Conservation (phyloP, 2,797 vertebrate genomes). For the Platalea minor region DNA sequence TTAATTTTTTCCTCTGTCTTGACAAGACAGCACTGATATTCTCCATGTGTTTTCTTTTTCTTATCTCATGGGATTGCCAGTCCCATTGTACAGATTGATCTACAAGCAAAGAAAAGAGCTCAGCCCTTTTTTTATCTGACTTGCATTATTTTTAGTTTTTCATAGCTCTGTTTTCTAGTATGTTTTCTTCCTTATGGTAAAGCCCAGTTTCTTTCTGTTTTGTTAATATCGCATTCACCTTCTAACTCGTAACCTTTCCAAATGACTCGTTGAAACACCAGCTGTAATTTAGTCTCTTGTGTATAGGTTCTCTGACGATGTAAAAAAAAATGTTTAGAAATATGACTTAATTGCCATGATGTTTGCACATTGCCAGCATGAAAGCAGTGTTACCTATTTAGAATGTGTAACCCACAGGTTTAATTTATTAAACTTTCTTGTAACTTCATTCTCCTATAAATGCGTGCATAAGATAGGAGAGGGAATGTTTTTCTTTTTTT, state of each 20-base stretch:
- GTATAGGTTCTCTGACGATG: conserved; percentile 23
- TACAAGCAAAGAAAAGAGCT: not conserved
- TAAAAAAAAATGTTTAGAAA: conserved; percentile 39
- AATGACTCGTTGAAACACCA: conserved; percentile 32
- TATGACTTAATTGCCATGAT: conserved; percentile 64
- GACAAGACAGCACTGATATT: not conserved
- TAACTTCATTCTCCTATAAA: conserved; percentile 25
- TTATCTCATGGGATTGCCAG: not conserved
- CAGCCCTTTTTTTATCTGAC: not conserved
- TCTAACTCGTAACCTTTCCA: conserved; percentile 58
- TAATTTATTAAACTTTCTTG: conserved; percentile 57
- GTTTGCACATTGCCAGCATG: conserved; percentile 42
- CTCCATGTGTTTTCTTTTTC: not conserved
- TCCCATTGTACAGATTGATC: not conserved
- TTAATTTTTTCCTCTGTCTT: not conserved
- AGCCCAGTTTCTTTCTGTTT: conserved; percentile 37
- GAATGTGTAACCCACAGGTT: conserved; percentile 17
- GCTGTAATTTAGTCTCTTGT: conserved; percentile 64
- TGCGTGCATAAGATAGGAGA: conserved; percentile 15
- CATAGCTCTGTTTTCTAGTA: not conserved
- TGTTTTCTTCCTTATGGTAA: not conserved
- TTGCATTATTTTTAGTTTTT: conserved; percentile 2
- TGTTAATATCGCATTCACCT: conserved; percentile 36
- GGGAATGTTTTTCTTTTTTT: not conserved
- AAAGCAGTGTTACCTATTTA: conserved; percentile 42